A percentile compares a stretch with the other conserved stretches of the same genome.
Conservation (phyloP, 2,888 invertebrate species). For the Cabera pusaria region DNA sequence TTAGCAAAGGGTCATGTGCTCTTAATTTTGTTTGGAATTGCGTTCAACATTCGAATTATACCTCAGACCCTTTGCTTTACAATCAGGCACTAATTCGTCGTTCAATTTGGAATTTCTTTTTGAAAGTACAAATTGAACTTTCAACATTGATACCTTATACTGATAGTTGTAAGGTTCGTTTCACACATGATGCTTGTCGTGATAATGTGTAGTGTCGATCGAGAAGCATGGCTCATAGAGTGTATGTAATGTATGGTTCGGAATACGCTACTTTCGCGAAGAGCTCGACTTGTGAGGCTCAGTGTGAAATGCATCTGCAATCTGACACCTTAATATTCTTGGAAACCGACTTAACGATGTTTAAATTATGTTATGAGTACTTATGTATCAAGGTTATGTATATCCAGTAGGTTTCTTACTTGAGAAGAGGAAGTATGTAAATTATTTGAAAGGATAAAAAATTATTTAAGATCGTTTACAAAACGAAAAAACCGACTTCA, state of each 20-base stretch:
- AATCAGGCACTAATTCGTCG: constrained; percentile 36
- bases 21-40: constrained; percentile 26
- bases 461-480: too few species aligned
- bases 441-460: too few species aligned
- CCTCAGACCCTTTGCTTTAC: constrained; percentile 76
- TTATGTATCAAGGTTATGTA: too few species aligned
- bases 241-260: constrained; percentile 2
- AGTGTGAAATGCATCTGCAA: constrained; percentile 1
- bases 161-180: neutral
- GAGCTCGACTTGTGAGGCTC: constrained; percentile 1
- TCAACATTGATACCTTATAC: neutral
- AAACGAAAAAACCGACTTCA: too few species aligned
- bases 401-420: too few species aligned
- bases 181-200: constrained; percentile 12
- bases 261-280: neutral
- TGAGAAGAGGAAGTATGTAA: too few species aligned
- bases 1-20: constrained; percentile 68
- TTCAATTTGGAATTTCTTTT: constrained; percentile 20
- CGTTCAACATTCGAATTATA: constrained; percentile 3
- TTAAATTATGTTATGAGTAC: too few species aligned
- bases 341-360: constrained; percentile 1
- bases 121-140: constrained; percentile 13
- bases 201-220: constrained; percentile 11
- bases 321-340: neutral
- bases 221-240: constrained; percentile 16